Evolutionary conservation across 2,888 invertebrate genomes (phyloP).

Genomic region (Apodemia hepburni): DNA sequence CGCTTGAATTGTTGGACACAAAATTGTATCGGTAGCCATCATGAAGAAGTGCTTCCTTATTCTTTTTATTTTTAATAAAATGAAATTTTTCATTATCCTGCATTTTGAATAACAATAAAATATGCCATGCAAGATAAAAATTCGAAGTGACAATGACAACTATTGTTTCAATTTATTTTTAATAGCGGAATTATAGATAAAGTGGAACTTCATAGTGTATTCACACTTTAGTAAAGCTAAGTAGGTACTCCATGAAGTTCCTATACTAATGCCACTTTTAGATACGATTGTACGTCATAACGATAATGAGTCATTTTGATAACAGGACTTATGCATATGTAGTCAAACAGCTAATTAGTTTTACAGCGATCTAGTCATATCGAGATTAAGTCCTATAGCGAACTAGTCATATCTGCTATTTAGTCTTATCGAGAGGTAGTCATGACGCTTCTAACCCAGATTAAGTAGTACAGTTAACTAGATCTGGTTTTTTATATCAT

Average conservation of each 20-base stretch:
- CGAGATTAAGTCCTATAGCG: slow-evolving; percentile 3
- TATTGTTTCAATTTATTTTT: slow-evolving; percentile 3
- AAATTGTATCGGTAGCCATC: slow-evolving; percentile 23
- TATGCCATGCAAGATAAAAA: slow-evolving; percentile 4
- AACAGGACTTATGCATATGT: slow-evolving; percentile 8
- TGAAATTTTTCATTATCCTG: slow-evolving; percentile 20
- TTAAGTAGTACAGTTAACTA: too few species aligned
- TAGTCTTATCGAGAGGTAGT: slow-evolving; percentile 1
- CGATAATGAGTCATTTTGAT: slow-evolving; percentile 11
- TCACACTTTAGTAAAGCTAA: slow-evolving; percentile 12
- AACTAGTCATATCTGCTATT: slow-evolving; percentile 1
- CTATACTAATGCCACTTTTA: slow-evolving; percentile 3
- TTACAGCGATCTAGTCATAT: slow-evolving; percentile 3
- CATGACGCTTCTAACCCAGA: background rate
- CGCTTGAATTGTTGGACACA: slow-evolving; percentile 23
- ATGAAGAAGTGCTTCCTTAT: slow-evolving; percentile 21
- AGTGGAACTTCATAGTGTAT: slow-evolving; percentile 9
- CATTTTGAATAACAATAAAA: slow-evolving; percentile 10
- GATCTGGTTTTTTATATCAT: too few species aligned
- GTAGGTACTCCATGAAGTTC: slow-evolving; percentile 8
- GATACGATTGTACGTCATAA: slow-evolving; percentile 12
- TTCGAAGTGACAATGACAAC: slow-evolving; percentile 7
- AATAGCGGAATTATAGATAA: slow-evolving; percentile 6
- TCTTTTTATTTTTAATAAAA: slow-evolving; percentile 21
- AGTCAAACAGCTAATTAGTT: slow-evolving; percentile 8